Percentiles rank a stretch among this genome's conserved stretches.
Conservation (phyloP, 2,797 vertebrate genomes). For the Lophotriccus pileatus region DNA sequence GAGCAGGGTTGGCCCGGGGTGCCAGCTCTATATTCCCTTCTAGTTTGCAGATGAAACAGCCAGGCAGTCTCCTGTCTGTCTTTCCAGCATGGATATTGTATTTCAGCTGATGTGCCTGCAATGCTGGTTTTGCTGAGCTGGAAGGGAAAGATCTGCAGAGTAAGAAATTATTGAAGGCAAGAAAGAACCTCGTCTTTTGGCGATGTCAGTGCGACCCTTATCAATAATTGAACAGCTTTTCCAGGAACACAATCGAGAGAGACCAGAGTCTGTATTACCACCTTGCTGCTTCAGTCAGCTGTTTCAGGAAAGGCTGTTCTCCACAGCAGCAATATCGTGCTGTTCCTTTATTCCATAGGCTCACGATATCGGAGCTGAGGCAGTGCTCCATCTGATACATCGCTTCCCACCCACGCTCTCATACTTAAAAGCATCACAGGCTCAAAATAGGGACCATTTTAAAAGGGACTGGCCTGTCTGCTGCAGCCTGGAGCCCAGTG, state of each 20-base stretch:
- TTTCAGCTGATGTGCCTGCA: slow-evolving; percentile 50
- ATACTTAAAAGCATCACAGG: background rate
- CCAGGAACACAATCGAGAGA: slow-evolving; percentile 71
- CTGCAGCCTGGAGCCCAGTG: background rate
- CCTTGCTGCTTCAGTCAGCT: background rate
- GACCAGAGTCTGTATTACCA: slow-evolving; percentile 20
- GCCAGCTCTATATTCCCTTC: background rate
- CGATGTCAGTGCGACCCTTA: slow-evolving; percentile 57
- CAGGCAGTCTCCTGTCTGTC: background rate
- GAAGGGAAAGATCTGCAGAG: slow-evolving; percentile 32
- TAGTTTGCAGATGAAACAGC: background rate
- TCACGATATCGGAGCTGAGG: background rate
- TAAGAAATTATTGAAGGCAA: slow-evolving; percentile 52
- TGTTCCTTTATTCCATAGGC: background rate
- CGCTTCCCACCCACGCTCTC: accelerated
- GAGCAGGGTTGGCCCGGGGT: background rate
- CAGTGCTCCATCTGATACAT: background rate
- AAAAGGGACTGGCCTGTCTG: background rate
- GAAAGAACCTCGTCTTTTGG: slow-evolving; percentile 35
- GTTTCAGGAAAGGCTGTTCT: slow-evolving; percentile 57
- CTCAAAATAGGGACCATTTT: background rate
- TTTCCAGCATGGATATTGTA: background rate
- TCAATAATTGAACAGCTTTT: slow-evolving; percentile 74
- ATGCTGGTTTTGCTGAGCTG: slow-evolving; percentile 12
- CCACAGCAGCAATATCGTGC: background rate